Percentiles rank a stretch among this genome's conserved stretches.
phyloP scores from a whole-genome alignment of 2,888 invertebrate genomes.

The Melanostoma mellinum region DNA sequence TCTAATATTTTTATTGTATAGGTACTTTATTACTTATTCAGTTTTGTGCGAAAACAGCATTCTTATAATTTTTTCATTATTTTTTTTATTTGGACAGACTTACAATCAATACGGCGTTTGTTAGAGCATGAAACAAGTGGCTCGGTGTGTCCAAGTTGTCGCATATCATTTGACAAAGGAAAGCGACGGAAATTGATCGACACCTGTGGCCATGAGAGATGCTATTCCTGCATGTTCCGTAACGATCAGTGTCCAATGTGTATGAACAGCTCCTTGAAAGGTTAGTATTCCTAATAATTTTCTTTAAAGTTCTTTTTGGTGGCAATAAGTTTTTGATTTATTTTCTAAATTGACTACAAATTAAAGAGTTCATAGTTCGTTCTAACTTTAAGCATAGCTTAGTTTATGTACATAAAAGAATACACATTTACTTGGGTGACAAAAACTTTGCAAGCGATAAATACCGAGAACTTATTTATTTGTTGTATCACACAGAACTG shows the following conservation, averaged over 20 bases:
- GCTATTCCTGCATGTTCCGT: constrained; percentile 96
- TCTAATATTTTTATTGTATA: constrained; percentile 4
- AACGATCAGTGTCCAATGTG: constrained; percentile 96
- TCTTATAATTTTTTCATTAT: constrained; percentile 27
- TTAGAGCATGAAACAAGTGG: constrained; percentile 89
- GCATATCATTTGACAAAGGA: constrained; percentile 97
- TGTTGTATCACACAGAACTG: too few relatives aligned
- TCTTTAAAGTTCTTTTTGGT: background rate
- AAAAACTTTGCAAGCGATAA: too few relatives aligned
- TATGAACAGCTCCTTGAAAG: constrained; percentile 82
- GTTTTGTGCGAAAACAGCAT: constrained; percentile 30
- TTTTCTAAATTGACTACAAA: background rate
- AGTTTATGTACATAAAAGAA: too few relatives aligned
- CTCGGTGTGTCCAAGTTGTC: constrained; percentile 91
- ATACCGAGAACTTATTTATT: too few relatives aligned
- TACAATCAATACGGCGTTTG: constrained; percentile 91
- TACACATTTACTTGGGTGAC: too few relatives aligned
- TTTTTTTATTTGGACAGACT: constrained; percentile 85
- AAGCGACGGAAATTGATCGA: constrained; percentile 97
- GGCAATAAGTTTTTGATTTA: constrained; percentile 1
- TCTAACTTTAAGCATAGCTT: too few relatives aligned
- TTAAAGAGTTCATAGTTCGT: too few relatives aligned
- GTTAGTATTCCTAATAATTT: constrained; percentile 73
- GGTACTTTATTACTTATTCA: constrained; percentile 17
- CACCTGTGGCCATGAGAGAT: constrained; percentile 97